Evolutionary conservation across 2,888 invertebrate genomes (phyloP).

Genomic region (Teleogryllus oceanicus): DNA sequence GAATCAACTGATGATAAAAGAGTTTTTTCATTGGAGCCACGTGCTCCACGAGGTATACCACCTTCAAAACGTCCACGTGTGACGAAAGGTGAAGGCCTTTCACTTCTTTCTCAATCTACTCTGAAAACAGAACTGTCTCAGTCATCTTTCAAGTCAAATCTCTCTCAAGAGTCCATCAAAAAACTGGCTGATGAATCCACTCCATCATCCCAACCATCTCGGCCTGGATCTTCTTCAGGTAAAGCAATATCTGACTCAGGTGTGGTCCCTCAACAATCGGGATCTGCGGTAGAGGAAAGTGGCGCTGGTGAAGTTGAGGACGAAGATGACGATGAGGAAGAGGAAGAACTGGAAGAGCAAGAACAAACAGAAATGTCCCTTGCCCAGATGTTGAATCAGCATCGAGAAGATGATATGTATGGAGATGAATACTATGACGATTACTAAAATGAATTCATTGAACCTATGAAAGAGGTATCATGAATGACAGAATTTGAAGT

Average conservation of each 20-base stretch:
- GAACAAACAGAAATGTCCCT: conserved; percentile 47
- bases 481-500: too few relatives aligned
- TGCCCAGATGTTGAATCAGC: conserved; percentile 50
- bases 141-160: not conserved
- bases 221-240: not conserved
- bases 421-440: conserved; percentile 64
- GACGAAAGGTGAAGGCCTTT: not conserved
- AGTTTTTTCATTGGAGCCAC: not conserved
- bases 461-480: too few relatives aligned
- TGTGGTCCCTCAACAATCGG: not conserved
- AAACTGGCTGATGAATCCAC: not conserved
- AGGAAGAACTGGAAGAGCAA: conserved; percentile 43
- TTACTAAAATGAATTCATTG: conserved; percentile 45
- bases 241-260: too few relatives aligned
- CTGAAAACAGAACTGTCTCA: not conserved
- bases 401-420: conserved; percentile 62
- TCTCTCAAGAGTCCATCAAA: not conserved
- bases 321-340: conserved; percentile 43
- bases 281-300: not conserved
- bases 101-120: not conserved
- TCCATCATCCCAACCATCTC: not conserved
- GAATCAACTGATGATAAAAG: not conserved
- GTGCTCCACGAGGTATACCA: too few relatives aligned
- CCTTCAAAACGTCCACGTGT: conserved; percentile 19
- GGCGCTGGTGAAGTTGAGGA: conserved; percentile 43